Conservation (phyloP, 2,888 invertebrate genomes). For the Lamproptera curius region DNA sequence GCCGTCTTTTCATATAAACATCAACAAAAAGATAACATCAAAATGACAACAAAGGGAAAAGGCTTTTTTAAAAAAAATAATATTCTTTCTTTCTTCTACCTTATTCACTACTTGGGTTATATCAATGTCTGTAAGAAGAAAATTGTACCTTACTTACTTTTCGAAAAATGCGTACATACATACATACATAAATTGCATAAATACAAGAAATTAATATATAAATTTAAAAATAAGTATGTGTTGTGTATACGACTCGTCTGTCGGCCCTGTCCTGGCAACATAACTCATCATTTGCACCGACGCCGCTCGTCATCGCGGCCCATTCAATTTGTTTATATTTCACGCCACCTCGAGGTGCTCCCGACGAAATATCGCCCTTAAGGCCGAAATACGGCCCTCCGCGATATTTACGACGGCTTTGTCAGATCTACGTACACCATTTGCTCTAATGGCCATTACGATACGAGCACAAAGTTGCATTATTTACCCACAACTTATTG, state of each 20-base stretch:
- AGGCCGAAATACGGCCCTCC: slow-evolving; percentile 70
- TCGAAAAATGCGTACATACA: too few species aligned
- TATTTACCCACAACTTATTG: slow-evolving; percentile 6
- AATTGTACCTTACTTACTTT: too few species aligned
- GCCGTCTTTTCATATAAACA: too few species aligned
- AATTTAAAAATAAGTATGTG: too few species aligned
- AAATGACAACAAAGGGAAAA: too few species aligned
- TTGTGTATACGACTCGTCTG: slow-evolving; percentile 10
- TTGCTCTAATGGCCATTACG: slow-evolving; percentile 56
- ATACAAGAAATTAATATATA: too few species aligned
- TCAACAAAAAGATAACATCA: too few species aligned
- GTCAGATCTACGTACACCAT: slow-evolving; percentile 46
- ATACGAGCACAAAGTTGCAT: slow-evolving; percentile 26
- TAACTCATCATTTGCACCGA: slow-evolving; percentile 71
- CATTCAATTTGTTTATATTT: slow-evolving; percentile 78
- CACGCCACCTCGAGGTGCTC: slow-evolving; percentile 70
- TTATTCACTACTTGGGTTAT: too few species aligned
- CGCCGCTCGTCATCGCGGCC: slow-evolving; percentile 61
- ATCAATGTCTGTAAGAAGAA: too few species aligned
- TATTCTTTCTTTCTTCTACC: too few species aligned
- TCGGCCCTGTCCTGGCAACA: slow-evolving; percentile 35
- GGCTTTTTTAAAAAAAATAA: too few species aligned
- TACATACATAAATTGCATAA: too few species aligned
- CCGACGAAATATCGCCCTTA: slow-evolving; percentile 58
- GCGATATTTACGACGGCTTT: slow-evolving; percentile 69